A percentile compares a stretch with the other conserved stretches of the same genome.
phyloP scores from a whole-genome alignment of 2,888 invertebrate species.

The Heliconius sara region DNA sequence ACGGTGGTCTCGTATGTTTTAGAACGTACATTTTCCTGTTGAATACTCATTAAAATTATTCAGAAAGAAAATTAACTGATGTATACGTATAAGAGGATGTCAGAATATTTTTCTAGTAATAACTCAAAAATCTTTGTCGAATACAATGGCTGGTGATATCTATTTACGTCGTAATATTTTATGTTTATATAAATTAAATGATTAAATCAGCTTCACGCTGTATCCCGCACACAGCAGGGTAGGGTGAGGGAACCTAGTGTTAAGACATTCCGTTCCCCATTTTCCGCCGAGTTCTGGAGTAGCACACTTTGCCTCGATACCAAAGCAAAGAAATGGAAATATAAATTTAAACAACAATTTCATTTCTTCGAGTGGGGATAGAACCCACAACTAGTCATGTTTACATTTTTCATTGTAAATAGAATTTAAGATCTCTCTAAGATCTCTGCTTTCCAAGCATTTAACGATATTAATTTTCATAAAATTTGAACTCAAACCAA shows the following conservation, averaged over 20 bases:
- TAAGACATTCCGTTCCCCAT: no score
- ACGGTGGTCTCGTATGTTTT: not conserved
- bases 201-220: not conserved
- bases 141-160: not conserved
- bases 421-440: not conserved
- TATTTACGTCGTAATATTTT: not conserved
- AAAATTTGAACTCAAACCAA: not conserved
- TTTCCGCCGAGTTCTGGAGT: no score
- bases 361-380: no score
- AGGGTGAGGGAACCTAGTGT: no score
- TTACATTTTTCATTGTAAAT: not conserved
- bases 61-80: conserved; percentile 20
- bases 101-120: conserved; percentile 10
- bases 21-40: conserved; percentile 6
- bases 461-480: not conserved
- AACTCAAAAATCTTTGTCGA: conserved; percentile 11
- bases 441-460: not conserved
- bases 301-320: no score
- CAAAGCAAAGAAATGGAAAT: no score
- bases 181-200: not conserved
- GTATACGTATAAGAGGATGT: conserved; percentile 16
- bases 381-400: no score
- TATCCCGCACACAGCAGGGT: no score
- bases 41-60: conserved; percentile 18
- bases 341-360: no score